Base-by-base conservation (phyloP, 2,888 invertebrate genomes). In the Tiliacea aurago region DNA sequence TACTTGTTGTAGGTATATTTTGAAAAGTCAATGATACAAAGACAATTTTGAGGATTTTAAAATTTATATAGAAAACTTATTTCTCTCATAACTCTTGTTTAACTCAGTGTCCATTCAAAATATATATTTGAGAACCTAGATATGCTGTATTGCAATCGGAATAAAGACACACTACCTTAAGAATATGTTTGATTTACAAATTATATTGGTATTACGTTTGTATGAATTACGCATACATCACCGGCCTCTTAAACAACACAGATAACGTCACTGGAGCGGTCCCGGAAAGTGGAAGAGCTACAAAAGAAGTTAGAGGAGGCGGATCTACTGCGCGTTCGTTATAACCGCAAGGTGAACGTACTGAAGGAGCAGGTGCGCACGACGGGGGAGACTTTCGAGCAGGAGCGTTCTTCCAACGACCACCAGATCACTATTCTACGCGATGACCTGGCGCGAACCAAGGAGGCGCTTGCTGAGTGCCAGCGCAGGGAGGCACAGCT, bases 251-350 rank as follows among this genome's bases (percentile, higher is more conserved):
- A 56, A 56, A 28, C 33, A 51, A 61, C 23, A 62, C 91, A 98
- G 98, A 98, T 98, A 87, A 98, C 98, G 28, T 97, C 98, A 0
- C 90, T 98, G 86, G 98, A 99, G 91, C 97, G 98, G 47, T 98
- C 98, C 2, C 97, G 98, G 43, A 98, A 98, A 94, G 97, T 98
- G 70, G 98, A 98, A 90, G 98, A 98, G 78, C 94, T 98, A 4
- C 98, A 98, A 84, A 98, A 98, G 90, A 97, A 98, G 82, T 93
- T 98, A 43, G 97, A 98, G 59, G 98, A 98, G 90, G 97, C 98
- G 58, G 98, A 99, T 90, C 96, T 98, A 85, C 94, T 98, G 47
- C 97, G 98, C 68, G 97, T 97, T 2, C 97, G 98, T 56, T 98
- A 97, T 93, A 97, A 97, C 88, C 96, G 98, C 76, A 98, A 98